Base-by-base conservation (phyloP, 2,797 vertebrate genomes). In the Emys orbicularis region DNA sequence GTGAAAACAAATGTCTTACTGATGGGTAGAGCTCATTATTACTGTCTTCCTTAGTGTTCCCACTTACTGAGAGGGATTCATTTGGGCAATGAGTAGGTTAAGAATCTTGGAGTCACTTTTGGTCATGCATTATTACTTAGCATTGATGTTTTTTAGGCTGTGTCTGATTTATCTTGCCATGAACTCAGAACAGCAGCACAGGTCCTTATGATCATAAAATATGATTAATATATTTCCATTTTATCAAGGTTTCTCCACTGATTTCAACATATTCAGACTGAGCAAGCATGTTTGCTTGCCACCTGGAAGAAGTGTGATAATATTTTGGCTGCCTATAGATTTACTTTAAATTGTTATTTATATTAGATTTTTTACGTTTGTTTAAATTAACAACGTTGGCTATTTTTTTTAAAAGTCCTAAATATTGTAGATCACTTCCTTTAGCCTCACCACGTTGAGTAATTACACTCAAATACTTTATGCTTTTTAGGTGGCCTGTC, bases 11-110 rank as follows among this genome's bases (percentile, higher is more conserved):
- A 10, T 83, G 19, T 87, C 89, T 89, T 93, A 0, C 29, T 77
- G 27, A 5, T 72, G 3, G 10, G 12, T 34, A 86, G 83, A 79
- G 74, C 52, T 25, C 0, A 0, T 41, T 79, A 4, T 4, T 81
- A 1, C 37, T 56, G 37, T 41, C 47, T 65, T 84, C 10, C 3
- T 19, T 86, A 11, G 29, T 89, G 50, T n/a, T 92, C 2, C 10
- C 3, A 93, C 27, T 83, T 81, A 79, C 5, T 91, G 68, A 19
- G 31, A 87, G 84, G 93, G 85, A 56, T 56, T 0, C 1, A 31
- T 31, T 68, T 79, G 31, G 13, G n/a, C 57, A 37, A 12, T 59
- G 52, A 94, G 34, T 52, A 81, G 50, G 11, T 89, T 90, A 87
- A 92, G 87, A 77, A 88, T 10, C 19, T 37, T 84, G 5, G 13